A percentile compares a stretch with the other conserved stretches of the same genome.
Evolutionary conservation across 2,113 vertebrate species (phyloP).

Genomic region (Passer montanus): DNA sequence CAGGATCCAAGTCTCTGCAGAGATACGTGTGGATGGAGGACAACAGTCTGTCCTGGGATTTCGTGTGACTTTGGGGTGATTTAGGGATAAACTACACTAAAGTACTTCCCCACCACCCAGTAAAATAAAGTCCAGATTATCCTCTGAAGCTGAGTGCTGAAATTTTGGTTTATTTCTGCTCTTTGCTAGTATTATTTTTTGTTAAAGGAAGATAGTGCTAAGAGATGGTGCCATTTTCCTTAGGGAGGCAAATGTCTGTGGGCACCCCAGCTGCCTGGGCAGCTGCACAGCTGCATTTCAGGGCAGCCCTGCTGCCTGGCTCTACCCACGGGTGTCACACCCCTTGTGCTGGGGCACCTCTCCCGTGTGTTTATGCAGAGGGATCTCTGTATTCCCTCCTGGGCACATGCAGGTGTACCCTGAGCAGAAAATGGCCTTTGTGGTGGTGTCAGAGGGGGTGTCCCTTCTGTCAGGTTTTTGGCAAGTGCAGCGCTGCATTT

Average conservation of each 20-base stretch:
- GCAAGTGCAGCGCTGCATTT: not conserved
- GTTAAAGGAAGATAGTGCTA: not conserved
- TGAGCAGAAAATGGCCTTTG: not conserved
- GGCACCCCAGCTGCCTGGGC: not conserved
- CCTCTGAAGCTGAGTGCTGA: not conserved
- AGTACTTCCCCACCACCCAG: not conserved
- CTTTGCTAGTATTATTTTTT: not conserved
- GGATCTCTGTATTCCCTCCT: rapidly evolving
- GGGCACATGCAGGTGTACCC: rapidly evolving
- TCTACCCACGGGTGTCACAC: rapidly evolving
- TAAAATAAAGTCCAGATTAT: not conserved
- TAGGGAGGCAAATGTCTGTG: rapidly evolving
- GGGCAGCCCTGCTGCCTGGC: not conserved
- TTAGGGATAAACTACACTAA: not conserved
- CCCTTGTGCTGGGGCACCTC: rapidly evolving
- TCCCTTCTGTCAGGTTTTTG: not conserved
- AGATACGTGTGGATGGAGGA: not conserved
- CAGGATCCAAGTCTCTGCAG: not conserved
- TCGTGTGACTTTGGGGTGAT: rapidly evolving
- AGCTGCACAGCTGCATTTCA: not conserved
- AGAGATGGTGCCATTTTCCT: not conserved
- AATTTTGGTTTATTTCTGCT: not conserved
- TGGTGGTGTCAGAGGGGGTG: rapidly evolving
- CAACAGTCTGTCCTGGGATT: not conserved
- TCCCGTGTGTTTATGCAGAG: rapidly evolving